phyloP scores from a whole-genome alignment of 2,113 vertebrate species.

The Poecile atricapillus region DNA sequence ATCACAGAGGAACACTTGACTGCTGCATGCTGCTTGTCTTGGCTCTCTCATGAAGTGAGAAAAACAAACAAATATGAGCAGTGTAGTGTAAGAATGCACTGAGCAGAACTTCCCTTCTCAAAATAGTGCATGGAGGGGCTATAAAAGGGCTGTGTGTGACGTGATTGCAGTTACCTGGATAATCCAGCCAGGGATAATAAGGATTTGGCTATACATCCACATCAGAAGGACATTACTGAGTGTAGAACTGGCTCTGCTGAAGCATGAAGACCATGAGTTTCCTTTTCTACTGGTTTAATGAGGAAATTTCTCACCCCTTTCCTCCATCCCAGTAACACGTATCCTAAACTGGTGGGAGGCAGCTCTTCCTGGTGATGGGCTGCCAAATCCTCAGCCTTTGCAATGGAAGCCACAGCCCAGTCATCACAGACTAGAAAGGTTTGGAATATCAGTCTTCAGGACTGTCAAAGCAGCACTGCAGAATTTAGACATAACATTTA shows the following conservation, averaged over 20 bases:
- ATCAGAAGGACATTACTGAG: background rate
- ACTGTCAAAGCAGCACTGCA: background rate
- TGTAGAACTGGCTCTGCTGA: background rate
- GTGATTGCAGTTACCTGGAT: background rate
- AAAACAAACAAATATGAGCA: background rate
- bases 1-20: background rate
- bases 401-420: background rate
- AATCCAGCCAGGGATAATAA: background rate
- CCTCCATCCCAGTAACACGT: background rate
- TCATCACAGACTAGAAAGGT: background rate
- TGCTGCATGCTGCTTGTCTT: background rate
- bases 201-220: background rate
- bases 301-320: background rate
- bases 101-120: background rate
- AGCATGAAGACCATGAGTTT: background rate
- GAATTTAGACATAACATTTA: background rate
- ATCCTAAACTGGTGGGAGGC: background rate
- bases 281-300: background rate
- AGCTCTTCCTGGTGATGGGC: background rate
- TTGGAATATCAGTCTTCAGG: background rate
- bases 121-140: background rate
- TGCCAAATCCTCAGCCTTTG: background rate
- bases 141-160: background rate
- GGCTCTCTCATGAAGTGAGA: background rate
- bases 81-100: background rate